Evolutionary conservation across 1,140 invertebrate species (phyloP).

Genomic region (Pseudomyrmex sp.): DNA sequence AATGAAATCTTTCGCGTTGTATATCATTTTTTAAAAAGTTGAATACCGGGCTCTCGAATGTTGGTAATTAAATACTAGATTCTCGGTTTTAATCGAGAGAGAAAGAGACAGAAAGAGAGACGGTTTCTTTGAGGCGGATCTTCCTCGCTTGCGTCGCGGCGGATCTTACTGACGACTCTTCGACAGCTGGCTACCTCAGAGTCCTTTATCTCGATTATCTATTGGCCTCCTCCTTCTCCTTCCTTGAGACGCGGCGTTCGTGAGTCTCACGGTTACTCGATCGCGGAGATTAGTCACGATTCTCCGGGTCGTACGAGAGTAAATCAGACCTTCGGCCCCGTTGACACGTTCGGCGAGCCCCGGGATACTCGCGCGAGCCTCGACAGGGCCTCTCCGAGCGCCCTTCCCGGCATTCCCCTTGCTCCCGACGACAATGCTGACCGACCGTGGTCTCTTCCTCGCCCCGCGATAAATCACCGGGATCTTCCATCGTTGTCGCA

Average conservation of each 20-base stretch:
- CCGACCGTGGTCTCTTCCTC: constrained; percentile 38
- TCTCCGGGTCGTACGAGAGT: constrained; percentile 75
- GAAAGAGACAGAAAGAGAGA: neutral
- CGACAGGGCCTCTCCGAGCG: neutral
- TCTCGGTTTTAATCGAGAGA: too few species aligned
- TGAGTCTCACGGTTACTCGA: constrained; percentile 78
- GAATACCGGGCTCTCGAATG: too few species aligned
- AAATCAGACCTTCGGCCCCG: constrained; percentile 73
- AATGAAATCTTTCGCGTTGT: neutral
- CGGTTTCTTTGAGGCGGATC: neutral
- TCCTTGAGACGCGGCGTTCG: constrained; percentile 36
- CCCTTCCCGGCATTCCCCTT: neutral
- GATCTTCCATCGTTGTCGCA: constrained; percentile 63
- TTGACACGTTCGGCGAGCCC: constrained; percentile 71
- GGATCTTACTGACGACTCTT: constrained; percentile 5
- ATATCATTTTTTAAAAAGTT: too few species aligned
- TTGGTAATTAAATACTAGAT: too few species aligned
- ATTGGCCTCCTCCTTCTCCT: neutral
- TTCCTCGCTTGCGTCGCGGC: constrained; percentile 27
- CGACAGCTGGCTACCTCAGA: constrained; percentile 38
- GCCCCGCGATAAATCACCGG: constrained; percentile 70
- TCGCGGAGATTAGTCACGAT: constrained; percentile 77
- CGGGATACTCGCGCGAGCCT: constrained; percentile 44
- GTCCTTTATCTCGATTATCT: constrained; percentile 56
- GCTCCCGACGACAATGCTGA: constrained; percentile 38